Base-by-base conservation (phyloP, 2,113 vertebrate species). In the Piaya cayana region DNA sequence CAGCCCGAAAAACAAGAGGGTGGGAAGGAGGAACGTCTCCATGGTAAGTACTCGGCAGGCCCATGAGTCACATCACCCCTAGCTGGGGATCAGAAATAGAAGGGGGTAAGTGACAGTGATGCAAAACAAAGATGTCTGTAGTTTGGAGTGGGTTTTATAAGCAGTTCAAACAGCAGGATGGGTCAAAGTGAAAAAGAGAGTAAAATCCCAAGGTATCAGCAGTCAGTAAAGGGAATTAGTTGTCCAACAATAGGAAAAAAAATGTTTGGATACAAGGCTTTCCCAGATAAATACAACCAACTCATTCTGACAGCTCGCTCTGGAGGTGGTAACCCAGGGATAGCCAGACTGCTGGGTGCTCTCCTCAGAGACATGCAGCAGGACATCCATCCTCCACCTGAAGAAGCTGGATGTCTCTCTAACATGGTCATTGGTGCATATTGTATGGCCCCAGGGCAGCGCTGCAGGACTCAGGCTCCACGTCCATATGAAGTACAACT, bases 161-260 rank as follows among this genome's bases (percentile, higher is more conserved):
- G 45, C 53, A 65, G 53, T 86, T 88, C 71, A 81, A 83, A 83
- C 82, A 86, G 64, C 4, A 8, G 58, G 56, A 79, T 34, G 14
- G 75, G 94, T 80, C 78, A 88, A 88, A 86, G 36, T 43, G 4
- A 93, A 86, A 95, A 88, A 63, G 42, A 56, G 88, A 77, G 63
- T 42, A n/a, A 91, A 91, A 83, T 69, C 81, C 50, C 84, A 80
- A 17, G 27, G 29, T 82, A 82, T 39, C 45, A 62, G 47, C 65
- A 93, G 52, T 53, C 79, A 94, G 78, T 59, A 64, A 10, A 76
- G 88, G 32, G 70, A 95, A 87, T 75, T 84, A 71, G 52, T 43
- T 90, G 56, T 81, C 62, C 39, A 84, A 71, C 30, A 78, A 79
- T 60, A 63, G 42, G 39, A 8, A 64, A 50, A 50, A 72, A 80